Conservation (phyloP, 2,797 vertebrate genomes). For the Nyctalus aviator region DNA sequence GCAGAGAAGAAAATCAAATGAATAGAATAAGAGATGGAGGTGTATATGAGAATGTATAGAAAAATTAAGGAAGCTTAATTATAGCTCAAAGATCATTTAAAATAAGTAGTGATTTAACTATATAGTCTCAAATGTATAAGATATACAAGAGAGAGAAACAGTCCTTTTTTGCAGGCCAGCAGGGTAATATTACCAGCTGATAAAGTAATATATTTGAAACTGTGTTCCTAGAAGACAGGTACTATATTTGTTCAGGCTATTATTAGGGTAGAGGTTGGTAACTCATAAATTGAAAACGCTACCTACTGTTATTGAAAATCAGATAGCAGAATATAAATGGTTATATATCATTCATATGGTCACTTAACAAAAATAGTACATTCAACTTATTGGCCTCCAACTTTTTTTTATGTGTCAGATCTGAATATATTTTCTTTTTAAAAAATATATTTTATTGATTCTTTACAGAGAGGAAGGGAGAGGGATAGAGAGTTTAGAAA, state of each 20-base stretch:
- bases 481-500: too few relatives aligned
- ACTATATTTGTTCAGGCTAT: slow-evolving; percentile 67
- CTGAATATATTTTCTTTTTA: too few relatives aligned
- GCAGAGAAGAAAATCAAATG: slow-evolving; percentile 21
- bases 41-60: not conserved
- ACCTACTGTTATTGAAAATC: slow-evolving; percentile 42
- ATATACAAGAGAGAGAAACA: slow-evolving; percentile 20
- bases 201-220: slow-evolving; percentile 65
- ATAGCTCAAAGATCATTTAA: slow-evolving; percentile 44
- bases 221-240: slow-evolving; percentile 61
- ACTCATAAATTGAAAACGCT: slow-evolving; percentile 52
- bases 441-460: not conserved
- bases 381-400: slow-evolving; percentile 27
- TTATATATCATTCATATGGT: not conserved
- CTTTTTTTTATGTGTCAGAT: slow-evolving; percentile 15
- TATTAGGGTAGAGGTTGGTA: slow-evolving; percentile 62
- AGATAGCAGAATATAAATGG: slow-evolving; percentile 20
- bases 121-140: slow-evolving; percentile 17
- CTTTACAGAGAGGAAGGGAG: not conserved
- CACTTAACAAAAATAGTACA: slow-evolving; percentile 26
- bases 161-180: not conserved
- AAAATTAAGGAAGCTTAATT: slow-evolving; percentile 50
- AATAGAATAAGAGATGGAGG: not conserved
- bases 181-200: slow-evolving; percentile 55
- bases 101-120: slow-evolving; percentile 25